These are phyloP conservation scores for Oreonectes daqikongensis DNA, from an alignment of 2,797 vertebrate genomes.

Conservation along the genomic window DNA sequence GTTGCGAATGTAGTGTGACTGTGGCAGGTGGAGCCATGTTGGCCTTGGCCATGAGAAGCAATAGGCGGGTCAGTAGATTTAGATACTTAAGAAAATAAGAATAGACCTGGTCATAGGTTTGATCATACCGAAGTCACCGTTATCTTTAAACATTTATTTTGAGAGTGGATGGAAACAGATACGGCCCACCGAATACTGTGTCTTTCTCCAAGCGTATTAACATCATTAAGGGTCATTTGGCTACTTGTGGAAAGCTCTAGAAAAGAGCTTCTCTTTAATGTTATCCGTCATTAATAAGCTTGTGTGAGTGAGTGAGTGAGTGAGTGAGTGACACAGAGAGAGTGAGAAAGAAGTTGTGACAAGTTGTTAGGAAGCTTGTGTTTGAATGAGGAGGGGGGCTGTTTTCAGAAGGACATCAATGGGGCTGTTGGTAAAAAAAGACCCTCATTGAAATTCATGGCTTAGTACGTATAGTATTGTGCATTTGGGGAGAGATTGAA, in stretches of 20 bases:
- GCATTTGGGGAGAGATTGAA: conserved; percentile 61
- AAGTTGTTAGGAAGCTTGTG: conserved; percentile 55
- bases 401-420: conserved; percentile 74
- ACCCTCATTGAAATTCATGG: conserved; percentile 85
- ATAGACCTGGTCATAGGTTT: no score
- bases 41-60: no score
- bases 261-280: conserved; percentile 30
- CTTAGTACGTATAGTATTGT: conserved; percentile 79
- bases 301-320: conserved; percentile 30
- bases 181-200: neutral
- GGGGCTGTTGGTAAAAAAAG: conserved; percentile 69
- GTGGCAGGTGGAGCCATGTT: conserved; percentile 23
- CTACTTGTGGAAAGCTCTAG: conserved; percentile 34
- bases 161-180: neutral
- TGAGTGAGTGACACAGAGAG: conserved; percentile 9
- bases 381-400: conserved; percentile 73
- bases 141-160: no score
- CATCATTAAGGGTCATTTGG: conserved; percentile 43
- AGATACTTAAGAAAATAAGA: no score
- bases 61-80: no score
- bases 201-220: conserved; percentile 39
- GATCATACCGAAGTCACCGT: no score
- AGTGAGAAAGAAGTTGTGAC: conserved; percentile 30
- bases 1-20: conserved; percentile 6
- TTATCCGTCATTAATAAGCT: conserved; percentile 42